These are phyloP conservation scores for Maccullochella peelii DNA, from an alignment of 2,113 vertebrate genomes.

Conservation along the genomic window DNA sequence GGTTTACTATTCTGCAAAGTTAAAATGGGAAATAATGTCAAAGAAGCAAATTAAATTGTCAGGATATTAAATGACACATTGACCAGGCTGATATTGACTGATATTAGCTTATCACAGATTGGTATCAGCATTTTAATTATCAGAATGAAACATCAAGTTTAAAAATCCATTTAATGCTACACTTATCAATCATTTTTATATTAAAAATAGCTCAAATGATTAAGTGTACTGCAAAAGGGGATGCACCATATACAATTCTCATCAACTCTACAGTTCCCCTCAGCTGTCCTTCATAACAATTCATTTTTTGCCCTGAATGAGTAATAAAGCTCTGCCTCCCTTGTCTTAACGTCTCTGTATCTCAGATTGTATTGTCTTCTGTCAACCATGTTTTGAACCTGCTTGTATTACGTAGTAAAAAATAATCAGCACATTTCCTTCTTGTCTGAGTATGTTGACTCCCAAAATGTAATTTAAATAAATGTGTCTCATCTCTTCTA, in stretches of 20 bases:
- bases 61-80: background rate
- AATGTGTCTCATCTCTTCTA: background rate
- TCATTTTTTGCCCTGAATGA: background rate
- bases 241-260: background rate
- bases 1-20: slow-evolving; percentile 97
- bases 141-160: background rate
- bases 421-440: background rate
- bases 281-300: background rate
- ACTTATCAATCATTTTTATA: background rate
- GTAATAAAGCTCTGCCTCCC: too few species aligned
- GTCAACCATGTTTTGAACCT: background rate
- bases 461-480: too few species aligned
- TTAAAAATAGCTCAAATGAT: background rate
- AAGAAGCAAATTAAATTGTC: background rate
- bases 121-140: background rate
- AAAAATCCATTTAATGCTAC: background rate
- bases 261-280: background rate
- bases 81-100: background rate
- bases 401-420: background rate
- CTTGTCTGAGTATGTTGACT: background rate
- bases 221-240: background rate
- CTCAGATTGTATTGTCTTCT: background rate
- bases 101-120: background rate
- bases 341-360: too few species aligned
- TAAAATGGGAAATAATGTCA: slow-evolving; percentile 24